Evolutionary conservation across 92 coral and sea anemone species (phyloP).

Genomic region (Isaurus tuberculatus): DNA sequence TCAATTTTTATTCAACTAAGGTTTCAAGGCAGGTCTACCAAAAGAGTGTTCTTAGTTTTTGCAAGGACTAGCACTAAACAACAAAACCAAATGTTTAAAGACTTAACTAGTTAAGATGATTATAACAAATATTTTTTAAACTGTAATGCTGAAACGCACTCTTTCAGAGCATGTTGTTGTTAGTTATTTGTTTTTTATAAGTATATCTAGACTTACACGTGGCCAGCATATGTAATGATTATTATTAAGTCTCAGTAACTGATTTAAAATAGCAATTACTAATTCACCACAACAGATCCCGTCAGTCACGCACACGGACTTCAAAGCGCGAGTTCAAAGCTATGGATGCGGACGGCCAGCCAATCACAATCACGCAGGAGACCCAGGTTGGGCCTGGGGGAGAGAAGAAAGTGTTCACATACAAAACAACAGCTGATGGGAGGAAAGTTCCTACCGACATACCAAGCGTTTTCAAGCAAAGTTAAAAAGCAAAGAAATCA

Average conservation of each 20-base stretch:
- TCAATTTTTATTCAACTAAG: too few species aligned
- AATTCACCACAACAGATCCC: slow-evolving; percentile 11
- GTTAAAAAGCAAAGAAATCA: neutral
- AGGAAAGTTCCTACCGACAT: neutral
- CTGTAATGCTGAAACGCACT: too few species aligned
- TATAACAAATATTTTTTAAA: too few species aligned
- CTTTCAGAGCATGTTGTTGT: too few species aligned
- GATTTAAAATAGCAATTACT: neutral
- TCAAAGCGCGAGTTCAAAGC: slow-evolving; percentile 21
- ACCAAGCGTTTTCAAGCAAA: slow-evolving; percentile 12
- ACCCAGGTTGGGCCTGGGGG: slow-evolving; percentile 25
- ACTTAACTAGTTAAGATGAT: too few species aligned
- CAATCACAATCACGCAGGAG: slow-evolving; percentile 2
- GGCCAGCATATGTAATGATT: neutral
- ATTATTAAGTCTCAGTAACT: neutral
- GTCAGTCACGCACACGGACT: slow-evolving; percentile 5
- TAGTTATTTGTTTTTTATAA: too few species aligned
- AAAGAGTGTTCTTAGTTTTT: too few species aligned
- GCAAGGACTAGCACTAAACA: too few species aligned
- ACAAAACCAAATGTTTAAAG: too few species aligned
- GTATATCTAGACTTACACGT: too few species aligned
- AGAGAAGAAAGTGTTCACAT: slow-evolving; percentile 1
- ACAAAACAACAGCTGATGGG: slow-evolving; percentile 45
- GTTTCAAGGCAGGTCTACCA: too few species aligned
- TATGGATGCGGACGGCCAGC: neutral